A percentile compares a stretch with the other conserved stretches of the same genome.
Conservation (phyloP, 1,140 invertebrate species). For the Centruroides vittatus region DNA sequence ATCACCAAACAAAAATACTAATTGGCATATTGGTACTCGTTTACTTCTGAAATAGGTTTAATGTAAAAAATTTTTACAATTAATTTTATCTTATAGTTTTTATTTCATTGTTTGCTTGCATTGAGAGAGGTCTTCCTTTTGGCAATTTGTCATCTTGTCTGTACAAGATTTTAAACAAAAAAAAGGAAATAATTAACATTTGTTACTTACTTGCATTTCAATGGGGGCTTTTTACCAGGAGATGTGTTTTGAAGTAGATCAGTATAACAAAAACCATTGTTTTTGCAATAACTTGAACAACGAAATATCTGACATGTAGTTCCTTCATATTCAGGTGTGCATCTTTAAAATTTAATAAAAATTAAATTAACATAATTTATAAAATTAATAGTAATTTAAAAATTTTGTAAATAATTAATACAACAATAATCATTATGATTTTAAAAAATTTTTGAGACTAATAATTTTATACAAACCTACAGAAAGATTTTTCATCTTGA, state of each 20-base stretch:
- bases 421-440: not conserved
- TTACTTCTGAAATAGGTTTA: too few relatives aligned
- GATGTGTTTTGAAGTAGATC: constrained; percentile 21
- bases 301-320: constrained; percentile 43
- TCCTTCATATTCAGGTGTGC: constrained; percentile 43
- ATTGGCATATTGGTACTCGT: too few relatives aligned
- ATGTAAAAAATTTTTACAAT: too few relatives aligned
- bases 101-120: too few relatives aligned
- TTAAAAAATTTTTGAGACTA: not conserved
- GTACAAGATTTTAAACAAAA: too few relatives aligned
- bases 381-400: not conserved
- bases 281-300: constrained; percentile 45
- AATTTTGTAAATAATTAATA: not conserved
- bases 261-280: constrained; percentile 43
- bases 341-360: constrained; percentile 23
- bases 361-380: not conserved
- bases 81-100: too few relatives aligned
- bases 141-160: too few relatives aligned
- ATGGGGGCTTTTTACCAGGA: constrained; percentile 20
- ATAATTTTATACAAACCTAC: constrained; percentile 25
- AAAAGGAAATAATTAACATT: not conserved
- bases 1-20: too few relatives aligned
- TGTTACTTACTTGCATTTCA: constrained; percentile 21
- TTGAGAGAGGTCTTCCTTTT: too few relatives aligned
- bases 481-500: constrained; percentile 30